Evolutionary conservation across 2,113 vertebrate species (phyloP).

Genomic region (Sitta europaea): DNA sequence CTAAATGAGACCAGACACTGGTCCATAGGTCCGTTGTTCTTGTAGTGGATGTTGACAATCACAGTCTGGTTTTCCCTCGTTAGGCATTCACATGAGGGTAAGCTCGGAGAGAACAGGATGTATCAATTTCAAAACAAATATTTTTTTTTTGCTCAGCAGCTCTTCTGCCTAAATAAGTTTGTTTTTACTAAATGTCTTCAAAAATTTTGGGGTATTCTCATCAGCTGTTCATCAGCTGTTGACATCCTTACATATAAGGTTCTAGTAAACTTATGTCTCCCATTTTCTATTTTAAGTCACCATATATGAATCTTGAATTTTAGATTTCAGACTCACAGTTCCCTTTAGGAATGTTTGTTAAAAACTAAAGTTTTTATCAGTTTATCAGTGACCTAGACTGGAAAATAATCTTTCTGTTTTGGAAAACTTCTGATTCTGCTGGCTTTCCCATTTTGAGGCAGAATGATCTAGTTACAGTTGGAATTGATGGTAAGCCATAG

Average conservation of each 20-base stretch:
- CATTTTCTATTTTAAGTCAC: background rate
- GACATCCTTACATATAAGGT: background rate
- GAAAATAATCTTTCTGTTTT: background rate
- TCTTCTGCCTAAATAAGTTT: background rate
- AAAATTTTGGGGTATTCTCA: background rate
- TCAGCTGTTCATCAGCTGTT: background rate
- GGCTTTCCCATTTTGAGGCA: background rate
- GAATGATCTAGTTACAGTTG: background rate
- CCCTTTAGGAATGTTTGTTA: background rate
- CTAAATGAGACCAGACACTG: background rate
- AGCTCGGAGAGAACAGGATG: background rate
- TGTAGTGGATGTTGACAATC: background rate
- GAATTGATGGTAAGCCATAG: background rate
- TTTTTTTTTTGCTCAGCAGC: background rate
- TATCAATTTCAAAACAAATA: background rate
- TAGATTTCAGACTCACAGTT: background rate
- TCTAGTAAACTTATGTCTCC: background rate
- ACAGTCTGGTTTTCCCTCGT: background rate
- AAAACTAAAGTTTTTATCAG: background rate
- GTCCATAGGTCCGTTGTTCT: background rate
- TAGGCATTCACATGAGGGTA: background rate
- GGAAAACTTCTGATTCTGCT: background rate
- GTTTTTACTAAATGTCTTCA: background rate
- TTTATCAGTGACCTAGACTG: background rate
- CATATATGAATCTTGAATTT: background rate